phyloP scores from a whole-genome alignment of 1,140 invertebrate genomes.

The Diabrotica virgifera region DNA sequence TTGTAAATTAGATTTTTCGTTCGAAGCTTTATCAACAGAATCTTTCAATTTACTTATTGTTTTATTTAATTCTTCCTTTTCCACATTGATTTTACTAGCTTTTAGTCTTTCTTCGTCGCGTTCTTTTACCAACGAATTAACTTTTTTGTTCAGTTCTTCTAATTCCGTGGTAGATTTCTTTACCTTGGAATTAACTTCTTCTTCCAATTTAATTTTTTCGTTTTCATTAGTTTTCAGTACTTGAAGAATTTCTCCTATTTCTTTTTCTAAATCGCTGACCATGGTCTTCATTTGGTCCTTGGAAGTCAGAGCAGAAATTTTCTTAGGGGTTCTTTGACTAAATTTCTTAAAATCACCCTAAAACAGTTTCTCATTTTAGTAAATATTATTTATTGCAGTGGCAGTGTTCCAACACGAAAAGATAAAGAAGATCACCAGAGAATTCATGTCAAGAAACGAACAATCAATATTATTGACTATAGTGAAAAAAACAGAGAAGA shows the following conservation, averaged over 20 bases:
- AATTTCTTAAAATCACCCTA: slow-evolving; percentile 8
- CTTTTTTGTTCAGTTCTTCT: slow-evolving; percentile 36
- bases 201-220: slow-evolving; percentile 52
- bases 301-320: slow-evolving; percentile 57
- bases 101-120: slow-evolving; percentile 54
- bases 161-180: slow-evolving; percentile 42
- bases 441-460: too few relatives aligned
- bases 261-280: slow-evolving; percentile 74
- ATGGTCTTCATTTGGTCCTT: slow-evolving; percentile 72
- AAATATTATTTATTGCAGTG: too few relatives aligned
- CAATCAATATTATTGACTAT: too few relatives aligned
- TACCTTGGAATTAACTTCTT: slow-evolving; percentile 48
- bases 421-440: too few relatives aligned
- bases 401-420: too few relatives aligned
- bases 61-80: slow-evolving; percentile 51
- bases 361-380: not conserved
- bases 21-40: slow-evolving; percentile 50
- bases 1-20: slow-evolving; percentile 49
- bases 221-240: slow-evolving; percentile 60
- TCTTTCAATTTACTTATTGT: slow-evolving; percentile 51
- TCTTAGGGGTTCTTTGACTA: not conserved
- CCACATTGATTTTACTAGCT: slow-evolving; percentile 53
- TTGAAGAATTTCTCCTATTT: slow-evolving; percentile 71
- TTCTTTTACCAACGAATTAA: slow-evolving; percentile 38
- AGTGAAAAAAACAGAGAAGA: too few relatives aligned